Evolutionary conservation across 2,888 invertebrate species (phyloP), one percentile per base, ranked within the genome.

Genomic region (Oxyteleia sp.): DNA sequence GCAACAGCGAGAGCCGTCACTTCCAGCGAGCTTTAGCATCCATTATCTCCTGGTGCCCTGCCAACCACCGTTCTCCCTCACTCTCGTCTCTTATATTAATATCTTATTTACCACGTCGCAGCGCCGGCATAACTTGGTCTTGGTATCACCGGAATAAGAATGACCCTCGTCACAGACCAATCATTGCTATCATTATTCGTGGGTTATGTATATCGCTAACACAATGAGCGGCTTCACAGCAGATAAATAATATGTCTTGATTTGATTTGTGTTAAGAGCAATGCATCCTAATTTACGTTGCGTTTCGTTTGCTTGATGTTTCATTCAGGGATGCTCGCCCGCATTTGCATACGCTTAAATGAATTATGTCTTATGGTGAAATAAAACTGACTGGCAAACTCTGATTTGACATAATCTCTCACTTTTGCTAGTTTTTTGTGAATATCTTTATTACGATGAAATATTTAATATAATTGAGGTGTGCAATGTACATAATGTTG

Each of bases 21-120:
- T 91, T 93, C 92, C 93, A 91, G 90, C 91, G 90, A 92, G 90
- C 90, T 89, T 87, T 90, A 86, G 90, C 91, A 92, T 93, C 92
- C 90, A 92, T 93, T 93, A 93, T 92, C 93, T 92, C 93, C 92
- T 90, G 93, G 93, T 93, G 94, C 92, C 92, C 92, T 92, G 92
- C 92, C 92, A 91, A 91, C 91, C 92, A 90, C 90, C 89, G 89
- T 91, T 68, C 71, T 49, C 49, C 29, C 45, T 41, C 49, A 43
- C 64, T 35, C 38, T 91, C 90, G 90, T 92, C 91, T 91, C 91
- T 92, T 91, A 92, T 91, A 92, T 91, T 93, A 92, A 92, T 93
- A 93, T 93, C 92, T 92, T 92, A 93, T 92, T 92, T 92, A 92
- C 89, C 89, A 90, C 88, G 87, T 51, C 45, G 57, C 66, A 49